phyloP scores from a whole-genome alignment of 2,888 invertebrate genomes.

The Nezara viridula region DNA sequence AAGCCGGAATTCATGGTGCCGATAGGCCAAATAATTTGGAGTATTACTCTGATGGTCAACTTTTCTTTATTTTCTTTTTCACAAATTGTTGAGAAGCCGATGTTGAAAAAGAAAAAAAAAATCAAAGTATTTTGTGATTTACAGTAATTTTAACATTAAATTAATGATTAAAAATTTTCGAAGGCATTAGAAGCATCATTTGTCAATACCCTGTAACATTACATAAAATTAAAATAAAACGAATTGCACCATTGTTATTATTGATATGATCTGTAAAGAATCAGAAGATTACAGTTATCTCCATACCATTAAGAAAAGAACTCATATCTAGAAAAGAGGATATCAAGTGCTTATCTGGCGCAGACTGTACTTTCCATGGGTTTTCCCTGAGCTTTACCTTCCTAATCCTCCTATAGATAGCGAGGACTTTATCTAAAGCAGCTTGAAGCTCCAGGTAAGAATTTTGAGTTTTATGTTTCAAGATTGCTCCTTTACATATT shows the following conservation, averaged over 20 bases:
- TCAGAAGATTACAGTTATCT: background rate
- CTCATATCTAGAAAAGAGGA: background rate
- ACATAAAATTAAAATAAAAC: no score
- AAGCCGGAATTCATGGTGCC: background rate
- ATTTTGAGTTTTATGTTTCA: background rate
- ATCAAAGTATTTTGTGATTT: no score
- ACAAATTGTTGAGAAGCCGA: no score
- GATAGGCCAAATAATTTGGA: no score
- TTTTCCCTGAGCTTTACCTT: background rate
- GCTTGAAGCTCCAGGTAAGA: background rate
- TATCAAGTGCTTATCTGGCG: background rate
- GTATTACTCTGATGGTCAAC: no score
- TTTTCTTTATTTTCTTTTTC: no score
- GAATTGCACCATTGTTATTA: background rate
- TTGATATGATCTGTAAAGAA: background rate
- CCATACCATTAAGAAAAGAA: background rate
- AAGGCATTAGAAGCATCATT: no score
- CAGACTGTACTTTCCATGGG: background rate
- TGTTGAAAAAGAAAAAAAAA: no score
- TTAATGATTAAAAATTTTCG: no score
- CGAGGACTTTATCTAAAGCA: background rate
- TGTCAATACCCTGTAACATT: no score
- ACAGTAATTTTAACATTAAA: no score
- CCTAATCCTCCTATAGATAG: background rate
- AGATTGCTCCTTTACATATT: background rate